phyloP scores from a whole-genome alignment of 92 coral and sea anemone species.

The Umimayanthus chanpuru region DNA sequence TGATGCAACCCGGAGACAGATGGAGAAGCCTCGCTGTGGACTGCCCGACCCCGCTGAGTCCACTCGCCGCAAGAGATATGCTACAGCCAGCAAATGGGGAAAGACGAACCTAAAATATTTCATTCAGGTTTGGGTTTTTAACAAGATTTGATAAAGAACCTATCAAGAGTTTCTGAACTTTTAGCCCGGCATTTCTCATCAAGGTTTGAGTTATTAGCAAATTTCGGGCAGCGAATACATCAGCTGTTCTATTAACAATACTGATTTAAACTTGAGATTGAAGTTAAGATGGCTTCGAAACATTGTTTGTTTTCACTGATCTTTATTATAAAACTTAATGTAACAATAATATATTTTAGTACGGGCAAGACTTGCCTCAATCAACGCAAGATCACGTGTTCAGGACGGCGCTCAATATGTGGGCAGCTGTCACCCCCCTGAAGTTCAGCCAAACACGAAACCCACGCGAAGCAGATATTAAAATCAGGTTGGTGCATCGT shows the following conservation, averaged over 20 bases:
- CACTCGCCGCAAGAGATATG: slow-evolving; percentile 47
- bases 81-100: slow-evolving; percentile 57
- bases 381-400: slow-evolving; percentile 2
- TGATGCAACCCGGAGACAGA: slow-evolving; percentile 59
- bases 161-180: too few relatives aligned
- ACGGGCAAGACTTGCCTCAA: not conserved
- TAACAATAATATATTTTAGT: not conserved
- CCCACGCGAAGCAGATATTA: not conserved
- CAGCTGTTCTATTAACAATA: too few relatives aligned
- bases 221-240: too few relatives aligned
- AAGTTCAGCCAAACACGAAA: not conserved
- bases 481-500: slow-evolving; percentile 3
- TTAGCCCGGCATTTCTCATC: not conserved
- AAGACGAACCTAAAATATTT: slow-evolving; percentile 57
- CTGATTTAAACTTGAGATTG: too few relatives aligned
- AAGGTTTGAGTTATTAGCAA: not conserved
- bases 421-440: slow-evolving; percentile 2
- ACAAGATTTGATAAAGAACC: not conserved
- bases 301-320: too few relatives aligned
- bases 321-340: not conserved
- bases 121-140: slow-evolving; percentile 19
- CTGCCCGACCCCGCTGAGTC: slow-evolving; percentile 69
- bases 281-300: too few relatives aligned
- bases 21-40: slow-evolving; percentile 78
- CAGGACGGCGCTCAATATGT: slow-evolving; percentile 5